A percentile compares a stretch with the other conserved stretches of the same genome.
phyloP scores from a whole-genome alignment of 2,797 vertebrate species.

The Rhodeus uyekii region DNA sequence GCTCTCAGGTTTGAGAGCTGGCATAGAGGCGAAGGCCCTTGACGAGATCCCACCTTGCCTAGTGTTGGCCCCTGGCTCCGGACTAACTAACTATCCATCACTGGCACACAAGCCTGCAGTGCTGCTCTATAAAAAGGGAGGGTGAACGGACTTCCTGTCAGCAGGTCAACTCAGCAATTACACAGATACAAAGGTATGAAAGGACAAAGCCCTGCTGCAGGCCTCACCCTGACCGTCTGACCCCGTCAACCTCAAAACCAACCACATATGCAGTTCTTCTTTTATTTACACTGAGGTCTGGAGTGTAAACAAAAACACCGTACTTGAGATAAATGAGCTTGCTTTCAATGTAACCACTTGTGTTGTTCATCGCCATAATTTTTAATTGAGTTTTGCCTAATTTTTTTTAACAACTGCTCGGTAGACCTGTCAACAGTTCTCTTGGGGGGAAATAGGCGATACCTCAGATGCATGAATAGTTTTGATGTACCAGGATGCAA shows the following conservation, averaged over 20 bases:
- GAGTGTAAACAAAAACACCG: constrained; percentile 48
- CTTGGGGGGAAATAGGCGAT: constrained; percentile 18
- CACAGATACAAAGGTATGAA: constrained; percentile 41
- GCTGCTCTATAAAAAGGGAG: constrained; percentile 55
- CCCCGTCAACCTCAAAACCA: constrained; percentile 36
- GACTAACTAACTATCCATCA: constrained; percentile 72
- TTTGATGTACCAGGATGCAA: constrained; percentile 47
- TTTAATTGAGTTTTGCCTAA: constrained; percentile 41
- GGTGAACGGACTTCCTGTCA: constrained; percentile 37
- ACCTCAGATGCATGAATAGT: constrained; percentile 47
- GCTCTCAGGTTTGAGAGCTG: constrained; percentile 44
- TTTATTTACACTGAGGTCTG: constrained; percentile 54
- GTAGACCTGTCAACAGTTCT: constrained; percentile 21
- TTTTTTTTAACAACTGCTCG: constrained; percentile 30
- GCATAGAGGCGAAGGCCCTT: constrained; percentile 45
- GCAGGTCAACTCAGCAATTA: constrained; percentile 48
- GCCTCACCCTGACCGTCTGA: constrained; percentile 37
- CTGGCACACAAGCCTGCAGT: constrained; percentile 61
- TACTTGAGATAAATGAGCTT: constrained; percentile 50
- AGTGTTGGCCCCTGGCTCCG: constrained; percentile 55
- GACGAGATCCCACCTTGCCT: constrained; percentile 50
- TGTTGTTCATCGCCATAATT: not conserved
- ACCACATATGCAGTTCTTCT: constrained; percentile 10
- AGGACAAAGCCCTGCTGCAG: constrained; percentile 52
- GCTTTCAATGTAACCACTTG: constrained; percentile 20